Base-by-base conservation (phyloP, 2,113 vertebrate species). In the Tragelaphus scriptus region DNA sequence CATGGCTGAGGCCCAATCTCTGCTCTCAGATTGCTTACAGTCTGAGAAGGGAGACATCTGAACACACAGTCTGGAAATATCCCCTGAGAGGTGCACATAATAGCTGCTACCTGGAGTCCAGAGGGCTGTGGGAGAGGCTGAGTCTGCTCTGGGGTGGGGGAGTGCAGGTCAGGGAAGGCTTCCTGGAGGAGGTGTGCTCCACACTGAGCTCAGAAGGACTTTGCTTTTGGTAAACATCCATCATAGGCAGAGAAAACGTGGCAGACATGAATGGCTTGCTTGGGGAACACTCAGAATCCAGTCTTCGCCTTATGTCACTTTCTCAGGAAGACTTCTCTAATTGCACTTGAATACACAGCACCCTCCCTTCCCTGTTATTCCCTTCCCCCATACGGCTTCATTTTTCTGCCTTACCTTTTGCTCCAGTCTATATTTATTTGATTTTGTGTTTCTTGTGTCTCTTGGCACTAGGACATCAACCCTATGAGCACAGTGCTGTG, bases 171-270 rank as follows among this genome's bases (percentile, higher is more conserved):
- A 65, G 13, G 51, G 59, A 86, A 59, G 65, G 14, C 75, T 95
- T 94, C 80, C 56, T 90, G 86, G 75, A 49, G 51, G 81, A 88
- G 56, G n/a, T 40, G n/a, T 44, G 32, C 8, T 80, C 25, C 23
- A 2, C 59, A 61, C 30, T 49, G 84, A 84, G 61, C 84, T 91
- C 23, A 23, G 55, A 88, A 80, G 65, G 28, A 13, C 7, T 81
- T 84, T 84, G 23, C 28, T 44, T 21, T 77, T 61, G 77, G 51
- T 44, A 61, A 88, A 80, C 7, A 14, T 58, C 56, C 17, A 59
- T 10, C 51, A 40, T 0, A 25, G 30, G 17, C 47, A 58, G 30
- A 36, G 40, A 55, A 88, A 95, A 28, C 32, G 36, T 5, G 77
- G 51, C 63, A 59, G 61, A 77, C 40, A 40, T 28, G 85, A 75